Conservation (phyloP, 2,888 invertebrate species). For the Sphecodes monilicornis region DNA sequence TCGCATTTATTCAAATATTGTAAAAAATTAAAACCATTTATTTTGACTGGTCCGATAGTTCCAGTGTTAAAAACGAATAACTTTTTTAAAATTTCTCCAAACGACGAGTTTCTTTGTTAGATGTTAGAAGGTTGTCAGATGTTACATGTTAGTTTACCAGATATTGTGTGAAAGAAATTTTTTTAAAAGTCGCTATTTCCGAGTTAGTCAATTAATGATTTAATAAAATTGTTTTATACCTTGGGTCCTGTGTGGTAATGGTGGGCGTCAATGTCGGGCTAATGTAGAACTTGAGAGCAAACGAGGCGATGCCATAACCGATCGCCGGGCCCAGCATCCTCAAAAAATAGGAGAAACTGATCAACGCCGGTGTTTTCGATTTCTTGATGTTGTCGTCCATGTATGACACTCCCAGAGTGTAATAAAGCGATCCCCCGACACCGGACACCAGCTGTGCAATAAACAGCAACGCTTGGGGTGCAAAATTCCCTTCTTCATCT, state of each 20-base stretch:
- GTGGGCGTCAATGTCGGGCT: constrained; percentile 88
- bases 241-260: constrained; percentile 88
- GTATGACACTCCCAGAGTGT: constrained; percentile 89
- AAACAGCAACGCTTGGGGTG: constrained; percentile 88
- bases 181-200: too few relatives aligned
- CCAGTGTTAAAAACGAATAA: too few relatives aligned
- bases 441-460: constrained; percentile 90
- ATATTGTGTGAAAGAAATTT: too few relatives aligned
- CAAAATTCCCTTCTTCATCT: constrained; percentile 86
- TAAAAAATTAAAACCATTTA: too few relatives aligned
- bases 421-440: constrained; percentile 89
- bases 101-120: too few relatives aligned
- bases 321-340: constrained; percentile 90
- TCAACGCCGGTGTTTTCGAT: constrained; percentile 89
- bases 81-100: too few relatives aligned
- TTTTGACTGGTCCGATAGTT: too few relatives aligned
- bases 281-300: constrained; percentile 88
- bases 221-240: constrained; percentile 64
- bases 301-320: constrained; percentile 88
- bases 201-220: neutral
- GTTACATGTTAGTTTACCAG: too few relatives aligned
- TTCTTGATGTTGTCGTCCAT: constrained; percentile 92
- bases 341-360: constrained; percentile 89
- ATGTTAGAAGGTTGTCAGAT: too few relatives aligned
- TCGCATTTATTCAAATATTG: too few relatives aligned